Evolutionary conservation across 2,797 vertebrate species (phyloP), one percentile per base, ranked within the genome.

Genomic region (Sebastes minor): DNA sequence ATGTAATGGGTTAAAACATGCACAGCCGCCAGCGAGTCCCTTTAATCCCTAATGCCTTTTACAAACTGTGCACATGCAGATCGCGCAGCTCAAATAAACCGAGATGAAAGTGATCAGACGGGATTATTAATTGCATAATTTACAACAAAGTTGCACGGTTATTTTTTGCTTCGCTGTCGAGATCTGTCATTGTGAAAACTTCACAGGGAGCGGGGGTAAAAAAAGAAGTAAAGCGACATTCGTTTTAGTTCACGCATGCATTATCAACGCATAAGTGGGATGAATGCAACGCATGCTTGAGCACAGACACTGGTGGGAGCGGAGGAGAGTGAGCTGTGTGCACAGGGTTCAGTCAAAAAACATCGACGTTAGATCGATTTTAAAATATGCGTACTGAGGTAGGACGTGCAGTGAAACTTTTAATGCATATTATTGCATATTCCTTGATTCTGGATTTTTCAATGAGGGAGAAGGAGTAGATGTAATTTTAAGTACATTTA

Each of bases 251-350:
- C 80, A 84, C 3, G 59, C 68, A 46, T 8, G 38, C 76, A 84
- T 91, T 89, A 74, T 83, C 74, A 80, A 82, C 74, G 49, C 78
- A 65, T 80, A 80, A 74, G 78, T 57, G 10, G 77, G 60, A 72
- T 82, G 66, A 80, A 78, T 78, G 63, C 32, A 60, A 82, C 5
- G n/a, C 81, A 86, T 86, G 83, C 81, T 78, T 84, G 28, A 72
- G 67, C 62, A 64, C 20, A 38, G 78, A 78, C 72, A 23, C 49
- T 67, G 80, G 55, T 79, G 77, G 73, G 73, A 90, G 75, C 55
- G 49, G 74, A 56, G 55, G 27, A 73, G 33, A 64, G 49, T 7
- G 38, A 71, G 59, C 13, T 62, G 23, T 30, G 56, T 63, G 74
- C 75, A 77, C 6, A 42, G 46, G 42, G 68, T 64, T 78, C 11